A percentile compares a stretch with the other conserved stretches of the same genome.
Conservation (phyloP, 2,797 vertebrate species). For the Astyanax mexicanus region DNA sequence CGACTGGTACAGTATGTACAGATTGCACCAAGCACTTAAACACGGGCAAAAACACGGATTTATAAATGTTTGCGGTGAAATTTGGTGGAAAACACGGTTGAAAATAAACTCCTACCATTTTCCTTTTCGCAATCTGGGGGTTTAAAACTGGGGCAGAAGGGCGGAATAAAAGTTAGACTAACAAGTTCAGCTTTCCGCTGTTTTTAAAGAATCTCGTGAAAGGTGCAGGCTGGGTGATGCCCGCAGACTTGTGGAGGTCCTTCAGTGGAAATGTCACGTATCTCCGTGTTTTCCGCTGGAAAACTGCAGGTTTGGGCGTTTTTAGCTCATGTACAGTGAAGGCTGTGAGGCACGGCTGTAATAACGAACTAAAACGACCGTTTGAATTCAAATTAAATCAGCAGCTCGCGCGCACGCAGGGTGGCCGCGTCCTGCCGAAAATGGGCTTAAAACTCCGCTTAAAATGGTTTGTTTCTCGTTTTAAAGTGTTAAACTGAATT, state of each 20-base stretch:
- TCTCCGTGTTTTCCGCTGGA: slow-evolving; percentile 66
- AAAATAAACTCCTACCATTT: not conserved
- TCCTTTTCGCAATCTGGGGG: slow-evolving; percentile 55
- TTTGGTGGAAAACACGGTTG: not conserved
- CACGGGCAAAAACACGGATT: slow-evolving; percentile 79
- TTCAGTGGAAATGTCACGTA: slow-evolving; percentile 37
- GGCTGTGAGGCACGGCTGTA: slow-evolving; percentile 70
- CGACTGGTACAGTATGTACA: slow-evolving; percentile 63
- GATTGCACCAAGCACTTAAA: slow-evolving; percentile 80
- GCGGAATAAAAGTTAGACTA: slow-evolving; percentile 73
- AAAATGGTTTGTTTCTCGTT: slow-evolving; percentile 61
- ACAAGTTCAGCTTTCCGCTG: slow-evolving; percentile 83
- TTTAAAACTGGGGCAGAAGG: slow-evolving; percentile 60
- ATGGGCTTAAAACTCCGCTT: not conserved
- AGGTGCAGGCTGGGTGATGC: slow-evolving; percentile 62
- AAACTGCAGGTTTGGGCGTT: slow-evolving; percentile 64
- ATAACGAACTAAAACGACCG: slow-evolving; percentile 79
- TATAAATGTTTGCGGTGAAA: slow-evolving; percentile 69
- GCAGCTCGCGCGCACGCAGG: slow-evolving; percentile 5
- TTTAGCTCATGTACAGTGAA: slow-evolving; percentile 64
- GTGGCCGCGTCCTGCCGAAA: not conserved
- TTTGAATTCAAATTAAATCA: slow-evolving; percentile 70
- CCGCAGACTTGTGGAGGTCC: slow-evolving; percentile 44
- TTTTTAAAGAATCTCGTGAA: slow-evolving; percentile 82
- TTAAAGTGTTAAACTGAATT: slow-evolving; percentile 62